A percentile compares a stretch with the other conserved stretches of the same genome.
These are phyloP conservation scores for Coelopa pilipes DNA, from an alignment of 2,888 invertebrate genomes.

Conservation along the genomic window DNA sequence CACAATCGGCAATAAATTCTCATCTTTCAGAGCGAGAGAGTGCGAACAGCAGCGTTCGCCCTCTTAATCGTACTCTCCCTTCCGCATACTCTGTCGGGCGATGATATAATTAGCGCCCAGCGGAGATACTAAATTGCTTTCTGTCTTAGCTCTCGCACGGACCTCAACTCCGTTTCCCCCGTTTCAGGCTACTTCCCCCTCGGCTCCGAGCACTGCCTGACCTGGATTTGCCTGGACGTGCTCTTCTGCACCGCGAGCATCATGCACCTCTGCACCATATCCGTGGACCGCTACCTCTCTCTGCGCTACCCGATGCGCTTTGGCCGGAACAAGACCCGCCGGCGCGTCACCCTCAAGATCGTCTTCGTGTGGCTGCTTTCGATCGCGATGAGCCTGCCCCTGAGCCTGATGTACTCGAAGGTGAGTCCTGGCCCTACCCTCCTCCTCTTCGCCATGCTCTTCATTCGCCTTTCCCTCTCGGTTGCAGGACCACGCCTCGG, in stretches of 20 bases:
- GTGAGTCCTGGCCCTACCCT: slow-evolving; percentile 66
- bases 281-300: slow-evolving; percentile 93
- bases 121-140: too few species aligned
- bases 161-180: slow-evolving; percentile 29
- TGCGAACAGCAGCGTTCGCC: too few species aligned
- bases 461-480: slow-evolving; percentile 19
- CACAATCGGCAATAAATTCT: too few species aligned
- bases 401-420: slow-evolving; percentile 90
- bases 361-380: slow-evolving; percentile 94
- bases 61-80: too few species aligned
- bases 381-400: slow-evolving; percentile 89
- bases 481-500: slow-evolving; percentile 80
- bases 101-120: too few species aligned
- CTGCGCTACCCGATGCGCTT: slow-evolving; percentile 93
- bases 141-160: too few species aligned
- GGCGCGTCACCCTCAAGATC: slow-evolving; percentile 88
- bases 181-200: slow-evolving; percentile 83
- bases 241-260: slow-evolving; percentile 97
- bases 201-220: slow-evolving; percentile 86
- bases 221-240: slow-evolving; percentile 96
- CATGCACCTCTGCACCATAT: slow-evolving; percentile 96
- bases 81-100: too few species aligned
- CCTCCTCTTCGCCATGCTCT: slow-evolving; percentile 16
- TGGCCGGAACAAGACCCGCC: slow-evolving; percentile 87
- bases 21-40: too few species aligned